phyloP scores from a whole-genome alignment of 1,140 invertebrate species.

The Octopus sinensis region DNA sequence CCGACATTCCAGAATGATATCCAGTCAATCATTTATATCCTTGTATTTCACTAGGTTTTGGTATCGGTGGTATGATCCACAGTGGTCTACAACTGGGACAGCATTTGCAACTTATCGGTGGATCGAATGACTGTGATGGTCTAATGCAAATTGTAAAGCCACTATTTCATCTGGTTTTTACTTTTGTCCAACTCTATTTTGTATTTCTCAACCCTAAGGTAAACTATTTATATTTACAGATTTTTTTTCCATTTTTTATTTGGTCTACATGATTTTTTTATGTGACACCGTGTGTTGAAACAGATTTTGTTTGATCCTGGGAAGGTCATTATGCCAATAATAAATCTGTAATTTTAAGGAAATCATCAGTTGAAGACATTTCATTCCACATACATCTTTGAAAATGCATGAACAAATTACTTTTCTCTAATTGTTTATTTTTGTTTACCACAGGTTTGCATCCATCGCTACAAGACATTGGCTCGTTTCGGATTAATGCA shows the following conservation, averaged over 20 bases:
- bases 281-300: too few relatives aligned
- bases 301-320: too few relatives aligned
- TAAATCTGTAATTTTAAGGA: too few relatives aligned
- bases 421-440: background rate
- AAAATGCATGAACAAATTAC: too few relatives aligned
- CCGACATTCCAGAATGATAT: too few relatives aligned
- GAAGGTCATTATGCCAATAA: too few relatives aligned
- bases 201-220: slow-evolving; percentile 97
- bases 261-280: too few relatives aligned
- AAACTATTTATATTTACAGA: slow-evolving; percentile 52
- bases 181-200: slow-evolving; percentile 98
- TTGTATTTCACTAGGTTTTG: slow-evolving; percentile 71
- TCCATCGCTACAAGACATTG: slow-evolving; percentile 72
- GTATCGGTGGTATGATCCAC: slow-evolving; percentile 95
- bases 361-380: too few relatives aligned
- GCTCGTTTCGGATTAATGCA: slow-evolving; percentile 96
- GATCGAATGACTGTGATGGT: slow-evolving; percentile 66
- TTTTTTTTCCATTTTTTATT: background rate
- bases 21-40: too few relatives aligned
- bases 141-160: slow-evolving; percentile 87
- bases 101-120: slow-evolving; percentile 33
- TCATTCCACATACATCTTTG: too few relatives aligned
- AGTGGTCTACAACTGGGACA: slow-evolving; percentile 71
- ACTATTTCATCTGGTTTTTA: slow-evolving; percentile 90
- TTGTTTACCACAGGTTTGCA: slow-evolving; percentile 40